Evolutionary conservation across 2,888 invertebrate species (phyloP), one percentile per base, ranked within the genome.

Genomic region (Isotomurus palustris): DNA sequence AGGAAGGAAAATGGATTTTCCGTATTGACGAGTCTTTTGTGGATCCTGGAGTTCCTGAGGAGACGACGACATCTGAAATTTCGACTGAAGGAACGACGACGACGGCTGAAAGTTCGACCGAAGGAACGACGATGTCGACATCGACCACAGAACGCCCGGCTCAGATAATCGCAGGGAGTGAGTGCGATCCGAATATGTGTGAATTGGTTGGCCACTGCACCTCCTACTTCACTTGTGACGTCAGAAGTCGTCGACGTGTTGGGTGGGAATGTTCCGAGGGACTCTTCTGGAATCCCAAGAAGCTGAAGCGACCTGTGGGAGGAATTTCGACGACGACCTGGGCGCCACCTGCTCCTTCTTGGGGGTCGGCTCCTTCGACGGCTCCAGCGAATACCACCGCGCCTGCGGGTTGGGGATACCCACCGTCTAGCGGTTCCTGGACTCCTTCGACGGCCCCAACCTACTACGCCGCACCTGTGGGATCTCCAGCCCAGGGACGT

Each of bases 1-100:
- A 24, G 21, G 22, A 21, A 5, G 43, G 43, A 5, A 43, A 43
- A 21, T 43, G 43, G 43, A 43, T 43, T 21, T 43, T 43, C 43
- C 43, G 43, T 21, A 21, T 43, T 21, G 43, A 43, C 25, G 43
- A 43, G 22, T 24, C 21, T 8, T 21, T 43, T 24, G 14, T 21
- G 22, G 21, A 21, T 5, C 6, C 43, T 14, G 17, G 14, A 14
- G 40, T 40, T 40, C 40, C 40, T 8, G n/a, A n/a, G n/a, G n/a
- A n/a, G n/a, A n/a, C n/a, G n/a, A n/a, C n/a, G n/a, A n/a, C n/a
- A n/a, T n/a, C n/a, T n/a, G n/a, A n/a, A n/a, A n/a, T n/a, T n/a
- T n/a, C n/a, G n/a, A n/a, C n/a, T n/a, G n/a, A n/a, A n/a, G n/a
- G n/a, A n/a, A n/a, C n/a, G n/a, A n/a, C n/a, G n/a, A n/a, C n/a